phyloP scores from a whole-genome alignment of 2,888 invertebrate genomes.

The Drosophila fulvimacula region DNA sequence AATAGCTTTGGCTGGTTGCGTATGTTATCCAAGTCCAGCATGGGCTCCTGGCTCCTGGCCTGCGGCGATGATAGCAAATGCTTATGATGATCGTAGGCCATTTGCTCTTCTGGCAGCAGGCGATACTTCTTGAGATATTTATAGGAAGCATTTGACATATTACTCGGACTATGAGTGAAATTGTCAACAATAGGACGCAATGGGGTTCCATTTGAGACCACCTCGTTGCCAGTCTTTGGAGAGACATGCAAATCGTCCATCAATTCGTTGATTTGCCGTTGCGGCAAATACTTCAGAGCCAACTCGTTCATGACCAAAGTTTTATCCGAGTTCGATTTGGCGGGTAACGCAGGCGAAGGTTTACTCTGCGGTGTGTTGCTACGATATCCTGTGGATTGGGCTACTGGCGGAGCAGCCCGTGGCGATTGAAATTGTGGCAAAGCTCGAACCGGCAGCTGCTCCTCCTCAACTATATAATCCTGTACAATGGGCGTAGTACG shows the following conservation, averaged over 20 bases:
- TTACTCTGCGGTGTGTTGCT: constrained; percentile 64
- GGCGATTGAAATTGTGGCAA: constrained; percentile 61
- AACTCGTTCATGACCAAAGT: constrained; percentile 83
- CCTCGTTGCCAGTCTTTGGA: constrained; percentile 28
- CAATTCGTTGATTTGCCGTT: constrained; percentile 76
- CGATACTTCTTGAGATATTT: constrained; percentile 83
- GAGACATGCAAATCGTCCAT: constrained; percentile 73
- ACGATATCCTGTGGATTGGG: constrained; percentile 79
- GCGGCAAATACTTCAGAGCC: constrained; percentile 82
- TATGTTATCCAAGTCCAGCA: constrained; percentile 81
- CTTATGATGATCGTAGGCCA: constrained; percentile 30
- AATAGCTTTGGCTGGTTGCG: constrained; percentile 82
- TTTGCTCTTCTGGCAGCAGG: constrained; percentile 76
- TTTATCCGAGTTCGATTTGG: constrained; percentile 79
- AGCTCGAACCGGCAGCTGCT: constrained; percentile 33
- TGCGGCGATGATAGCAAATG: constrained; percentile 28
- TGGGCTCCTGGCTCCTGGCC: constrained; percentile 50
- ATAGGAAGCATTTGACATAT: constrained; percentile 83
- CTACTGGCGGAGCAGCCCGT: constrained; percentile 56
- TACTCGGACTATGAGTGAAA: constrained; percentile 68
- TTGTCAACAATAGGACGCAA: constrained; percentile 73
- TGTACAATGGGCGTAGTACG: constrained; percentile 56
- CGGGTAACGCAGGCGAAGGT: constrained; percentile 39
- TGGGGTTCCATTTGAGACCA: constrained; percentile 40
- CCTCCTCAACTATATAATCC: constrained; percentile 66